Evolutionary conservation across 2,113 vertebrate genomes (phyloP), one percentile per base, ranked within the genome.

Genomic region (Macquaria australasica): DNA sequence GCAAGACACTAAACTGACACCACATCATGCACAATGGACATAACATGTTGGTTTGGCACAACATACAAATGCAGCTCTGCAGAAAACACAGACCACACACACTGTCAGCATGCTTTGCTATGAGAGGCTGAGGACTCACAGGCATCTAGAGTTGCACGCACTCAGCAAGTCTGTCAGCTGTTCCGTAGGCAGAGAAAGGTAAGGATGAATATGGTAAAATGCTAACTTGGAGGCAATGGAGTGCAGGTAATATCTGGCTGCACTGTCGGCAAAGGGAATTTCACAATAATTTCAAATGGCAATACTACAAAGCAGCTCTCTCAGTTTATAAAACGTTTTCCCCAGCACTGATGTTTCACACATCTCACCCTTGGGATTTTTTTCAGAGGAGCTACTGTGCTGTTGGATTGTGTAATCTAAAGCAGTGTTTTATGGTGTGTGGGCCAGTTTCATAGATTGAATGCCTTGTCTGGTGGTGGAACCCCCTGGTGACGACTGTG

Each of bases 161-260:
- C 41, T 86, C 78, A 91, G 81, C 74, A 84, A 50, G 63, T 83
- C 64, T 71, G 58, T 73, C 71, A 82, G 78, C 62, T 69, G 15
- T 43, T 75, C 28, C 8, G 51, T 0, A 18, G 62, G 72, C 4
- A 11, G 77, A 62, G 9, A 50, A 37, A 39, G 20, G 21, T 28
- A 28, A 62, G 28, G 25, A 6, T 53, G 55, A 60, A 71, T 55
- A 73, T 0, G 15, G 59, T 56, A 41, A 34, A 78, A 59, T 15
- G 7, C 25, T 45, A 63, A 77, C 9, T 34, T 21, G 16, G 9
- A 78, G 55, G 69, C 39, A 41, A 34, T 20, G 9, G 34, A n/a
- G 45, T 14, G 3, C 37, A 55, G n/a, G 34, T 53, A 53, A 51
- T 11, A 62, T 37, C n/a, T 31, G 1, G n/a, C 45, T 48, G 45